Base-by-base conservation (phyloP, 2,888 invertebrate species). In the Serripes groenlandicus region DNA sequence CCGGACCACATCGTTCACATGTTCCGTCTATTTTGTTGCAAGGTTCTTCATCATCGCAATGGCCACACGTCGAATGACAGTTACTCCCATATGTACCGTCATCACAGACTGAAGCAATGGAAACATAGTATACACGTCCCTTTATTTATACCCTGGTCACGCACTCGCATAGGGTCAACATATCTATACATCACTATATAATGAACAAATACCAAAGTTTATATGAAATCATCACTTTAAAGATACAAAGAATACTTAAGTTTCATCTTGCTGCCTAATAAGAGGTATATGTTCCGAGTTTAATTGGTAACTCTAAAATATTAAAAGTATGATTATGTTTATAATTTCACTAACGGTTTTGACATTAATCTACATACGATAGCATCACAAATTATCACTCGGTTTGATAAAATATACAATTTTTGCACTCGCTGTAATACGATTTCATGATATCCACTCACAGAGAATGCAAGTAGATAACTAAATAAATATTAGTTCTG, bases 1-100 rank as follows among this genome's bases (percentile, higher is more conserved):
- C 62, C n/a, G 62, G 9, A 32, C 5, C 26, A 62, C 62, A 62
- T 11, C 11, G 28, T 30, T 62, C 62, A 34, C 62, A 62, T 11
- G 32, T 30, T 62, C 62, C 62, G 21, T 62, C 62, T 30, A 62
- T 21, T 62, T 30, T 30, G 28, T 62, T 28, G 34, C 62, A 62
- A 9, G 62, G 62, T 34, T 34, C 34, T 34, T 34, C 62, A 30
- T 34, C 28, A 7, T 9, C 30, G 28, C 62, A 62, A 15, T 62
- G 34, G 3, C 62, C 32, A 32, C 62, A 62, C 32, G 34, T 21
- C 3, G 32, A 18, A 15, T 18, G 32, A 62, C 62, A 62, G n/a
- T 34, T 34, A 11, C 62, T 62, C 21, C 62, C 62, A 28, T 62
- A 62, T 1, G 3, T 4, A 4, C 62, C 62, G 28, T 34, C 62